A percentile compares a stretch with the other conserved stretches of the same genome.
Evolutionary conservation across 2,113 vertebrate genomes (phyloP).

Genomic region (Scopus umbretta): DNA sequence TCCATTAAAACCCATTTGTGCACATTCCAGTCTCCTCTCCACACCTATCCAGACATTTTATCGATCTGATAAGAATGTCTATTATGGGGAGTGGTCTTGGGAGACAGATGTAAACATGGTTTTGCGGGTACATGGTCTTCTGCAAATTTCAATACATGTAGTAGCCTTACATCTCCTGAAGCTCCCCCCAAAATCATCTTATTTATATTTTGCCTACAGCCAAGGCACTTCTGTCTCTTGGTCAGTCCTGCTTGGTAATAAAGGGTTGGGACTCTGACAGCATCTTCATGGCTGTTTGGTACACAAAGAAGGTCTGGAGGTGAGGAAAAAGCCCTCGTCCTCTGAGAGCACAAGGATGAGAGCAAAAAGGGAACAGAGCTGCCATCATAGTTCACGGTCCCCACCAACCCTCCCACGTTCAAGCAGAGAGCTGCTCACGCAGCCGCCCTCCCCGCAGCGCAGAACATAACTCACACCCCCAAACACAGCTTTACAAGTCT

Average conservation of each 20-base stretch:
- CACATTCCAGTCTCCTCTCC: background rate
- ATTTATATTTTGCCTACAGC: background rate
- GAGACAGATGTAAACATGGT: background rate
- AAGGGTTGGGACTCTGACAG: background rate
- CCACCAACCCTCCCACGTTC: background rate
- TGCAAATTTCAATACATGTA: background rate
- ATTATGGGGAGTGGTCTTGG: background rate
- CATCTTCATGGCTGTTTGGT: background rate
- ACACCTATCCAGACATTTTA: background rate
- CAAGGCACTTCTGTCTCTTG: background rate
- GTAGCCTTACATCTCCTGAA: background rate
- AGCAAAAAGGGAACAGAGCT: background rate
- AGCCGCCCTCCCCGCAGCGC: fast-evolving
- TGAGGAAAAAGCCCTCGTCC: background rate
- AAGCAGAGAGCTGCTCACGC: background rate
- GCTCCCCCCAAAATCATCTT: background rate
- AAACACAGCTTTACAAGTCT: background rate
- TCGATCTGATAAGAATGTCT: background rate
- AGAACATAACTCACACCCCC: background rate
- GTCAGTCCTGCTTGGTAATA: background rate
- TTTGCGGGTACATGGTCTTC: background rate
- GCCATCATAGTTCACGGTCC: fast-evolving
- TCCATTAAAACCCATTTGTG: background rate
- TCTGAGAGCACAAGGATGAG: background rate
- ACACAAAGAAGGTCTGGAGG: background rate